These are phyloP conservation scores for Ptiloglossa arizonensis DNA, from an alignment of 1,140 invertebrate genomes.

Conservation along the genomic window DNA sequence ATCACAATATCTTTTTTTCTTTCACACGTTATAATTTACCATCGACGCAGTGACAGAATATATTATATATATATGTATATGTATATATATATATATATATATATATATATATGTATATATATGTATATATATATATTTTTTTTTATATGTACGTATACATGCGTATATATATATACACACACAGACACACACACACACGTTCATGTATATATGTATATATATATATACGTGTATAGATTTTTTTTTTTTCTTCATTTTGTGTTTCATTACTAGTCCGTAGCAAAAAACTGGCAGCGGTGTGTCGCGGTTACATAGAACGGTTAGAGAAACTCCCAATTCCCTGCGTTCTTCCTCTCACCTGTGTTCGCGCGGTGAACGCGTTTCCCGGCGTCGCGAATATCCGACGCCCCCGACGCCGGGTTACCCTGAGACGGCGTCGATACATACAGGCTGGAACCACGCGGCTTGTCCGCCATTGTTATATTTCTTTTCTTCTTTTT, in stretches of 20 bases:
- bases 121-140: not conserved
- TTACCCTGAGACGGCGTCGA: slow-evolving; percentile 46
- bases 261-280: slow-evolving; percentile 51
- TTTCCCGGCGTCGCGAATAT: slow-evolving; percentile 24
- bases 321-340: not conserved
- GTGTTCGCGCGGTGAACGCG: slow-evolving; percentile 9
- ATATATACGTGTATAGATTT: slow-evolving; percentile 5
- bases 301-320: slow-evolving; percentile 48
- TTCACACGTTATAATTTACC: slow-evolving; percentile 46
- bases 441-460: not conserved
- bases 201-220: not conserved
- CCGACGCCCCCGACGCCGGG: slow-evolving; percentile 17
- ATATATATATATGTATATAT: slow-evolving; percentile 40
- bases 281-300: slow-evolving; percentile 56
- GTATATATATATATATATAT: slow-evolving; percentile 12
- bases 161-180: too few species aligned
- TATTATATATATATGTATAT: slow-evolving; percentile 40
- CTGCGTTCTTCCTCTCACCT: not conserved
- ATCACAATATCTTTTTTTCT: slow-evolving; percentile 37
- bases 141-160: not conserved
- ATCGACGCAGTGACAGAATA: slow-evolving; percentile 59
- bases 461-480: not conserved
- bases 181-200: too few species aligned
- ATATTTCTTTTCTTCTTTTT: not conserved
- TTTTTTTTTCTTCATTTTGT: slow-evolving; percentile 30